phyloP scores from a whole-genome alignment of 2,113 vertebrate genomes.

The Eleginops maclovinus region DNA sequence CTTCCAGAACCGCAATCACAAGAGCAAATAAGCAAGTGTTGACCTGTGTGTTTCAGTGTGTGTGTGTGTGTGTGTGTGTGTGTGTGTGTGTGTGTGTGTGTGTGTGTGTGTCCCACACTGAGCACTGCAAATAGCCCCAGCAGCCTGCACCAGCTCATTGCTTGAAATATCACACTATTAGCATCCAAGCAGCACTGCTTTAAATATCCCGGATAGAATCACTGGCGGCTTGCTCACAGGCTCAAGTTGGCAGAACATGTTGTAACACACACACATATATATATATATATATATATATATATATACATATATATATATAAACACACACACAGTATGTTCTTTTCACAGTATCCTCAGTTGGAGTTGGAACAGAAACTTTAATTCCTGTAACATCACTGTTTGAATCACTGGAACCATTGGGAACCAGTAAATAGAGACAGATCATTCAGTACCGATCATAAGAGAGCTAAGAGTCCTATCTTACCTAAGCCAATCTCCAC shows the following conservation, averaged over 20 bases:
- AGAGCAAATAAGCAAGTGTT: background rate
- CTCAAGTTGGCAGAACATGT: conserved; percentile 7
- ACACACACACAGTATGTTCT: background rate
- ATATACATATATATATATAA: background rate
- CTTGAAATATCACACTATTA: conserved; percentile 28
- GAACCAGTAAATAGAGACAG: background rate
- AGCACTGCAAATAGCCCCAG: conserved; percentile 4
- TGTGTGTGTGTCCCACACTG: background rate
- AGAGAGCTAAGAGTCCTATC: too few relatives aligned
- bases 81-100: background rate
- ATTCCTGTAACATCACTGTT: background rate
- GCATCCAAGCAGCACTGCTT: conserved; percentile 11
- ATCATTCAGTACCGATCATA: too few relatives aligned
- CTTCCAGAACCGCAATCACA: background rate
- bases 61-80: background rate
- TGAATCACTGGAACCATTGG: background rate
- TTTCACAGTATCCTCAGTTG: background rate
- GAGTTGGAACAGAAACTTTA: background rate
- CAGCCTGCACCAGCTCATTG: conserved; percentile 15
- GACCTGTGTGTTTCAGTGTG: background rate
- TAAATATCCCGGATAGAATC: conserved; percentile 5
- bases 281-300: background rate
- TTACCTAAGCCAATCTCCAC: too few relatives aligned
- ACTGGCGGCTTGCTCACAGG: background rate
- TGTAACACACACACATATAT: background rate